Conservation (phyloP, 2,888 invertebrate genomes). For the Phlogophora meticulosa region DNA sequence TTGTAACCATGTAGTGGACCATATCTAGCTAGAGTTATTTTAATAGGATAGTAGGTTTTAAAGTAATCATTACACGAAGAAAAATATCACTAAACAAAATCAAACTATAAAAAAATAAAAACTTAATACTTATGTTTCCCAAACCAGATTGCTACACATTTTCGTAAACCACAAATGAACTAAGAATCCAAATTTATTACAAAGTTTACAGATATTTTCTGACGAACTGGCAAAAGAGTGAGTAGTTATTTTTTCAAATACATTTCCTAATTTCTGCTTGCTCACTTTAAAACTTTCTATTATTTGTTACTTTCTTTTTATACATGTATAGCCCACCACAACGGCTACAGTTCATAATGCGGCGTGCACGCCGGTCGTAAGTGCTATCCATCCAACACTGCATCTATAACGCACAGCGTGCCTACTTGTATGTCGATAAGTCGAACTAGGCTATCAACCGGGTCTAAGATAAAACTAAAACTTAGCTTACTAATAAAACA, state of each 20-base stretch:
- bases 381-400: conserved; percentile 54
- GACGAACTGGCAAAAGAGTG: neutral
- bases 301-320: neutral
- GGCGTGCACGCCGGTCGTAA: conserved; percentile 47
- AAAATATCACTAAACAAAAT: neutral
- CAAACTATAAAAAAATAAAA: neutral
- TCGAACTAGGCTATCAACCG: neutral
- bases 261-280: neutral
- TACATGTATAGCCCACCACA: conserved; percentile 23
- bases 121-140: neutral
- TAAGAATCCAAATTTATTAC: conserved; percentile 24
- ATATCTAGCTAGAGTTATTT: neutral
- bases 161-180: neutral
- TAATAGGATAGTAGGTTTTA: neutral
- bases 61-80: neutral
- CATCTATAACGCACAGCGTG: conserved; percentile 54
- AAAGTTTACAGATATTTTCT: neutral
- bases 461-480: neutral
- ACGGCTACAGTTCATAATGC: conserved; percentile 4
- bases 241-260: neutral
- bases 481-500: too few species aligned
- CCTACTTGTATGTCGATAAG: conserved; percentile 34
- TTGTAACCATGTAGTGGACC: conserved; percentile 19
- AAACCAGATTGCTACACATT: neutral
- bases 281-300: neutral